Base-by-base conservation (phyloP, 1,140 invertebrate genomes). In the Rhopalosiphum padi region DNA sequence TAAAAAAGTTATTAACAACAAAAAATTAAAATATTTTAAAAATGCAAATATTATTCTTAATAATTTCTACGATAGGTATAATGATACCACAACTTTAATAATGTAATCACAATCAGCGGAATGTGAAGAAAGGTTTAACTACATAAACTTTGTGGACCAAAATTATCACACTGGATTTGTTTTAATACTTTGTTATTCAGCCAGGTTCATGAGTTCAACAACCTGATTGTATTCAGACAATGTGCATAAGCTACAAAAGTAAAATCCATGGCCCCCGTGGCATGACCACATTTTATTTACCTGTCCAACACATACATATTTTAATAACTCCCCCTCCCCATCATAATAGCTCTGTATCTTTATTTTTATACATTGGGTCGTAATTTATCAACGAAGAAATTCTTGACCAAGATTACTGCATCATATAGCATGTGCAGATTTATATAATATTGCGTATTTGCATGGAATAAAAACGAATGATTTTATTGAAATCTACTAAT, bases 251-350 rank as follows among this genome's bases (percentile, higher is more conserved):
- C 86, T 87, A 87, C 37, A 55, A 89, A 53, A 53, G 88, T 53
- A 51, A 51, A 89, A 89, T 89, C 48, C n/a, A 53, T 53, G 46
- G 48, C n/a, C 48, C 87, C 87, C 8, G 22, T 89, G 8, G 48
- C 88, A 55, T 37, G 35, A 89, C 51, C 88, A 89, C 88, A 25
- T 89, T 89, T 89, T 55, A 91, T 91, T 91, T 91, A 91, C 90
- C 43, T 48, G 90, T 91, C 90, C 25, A 25, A 68, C 90, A 46
- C 30, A 46, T 41, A 48, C 88, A 89, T 89, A 89, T 89, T 89
- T 89, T 89, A 55, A 89, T 89, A 89, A 89, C 48, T 35, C 9
- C 37, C 11, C 35, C 43, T 30, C 51, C 87, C n/a, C 30, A 23
- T 8, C n/a, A 21, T 86, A 46, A 15, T 35, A 46, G 21, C 41